These are phyloP conservation scores for Ptychochromis oligacanthus DNA, from an alignment of 2,113 vertebrate genomes.

Conservation along the genomic window DNA sequence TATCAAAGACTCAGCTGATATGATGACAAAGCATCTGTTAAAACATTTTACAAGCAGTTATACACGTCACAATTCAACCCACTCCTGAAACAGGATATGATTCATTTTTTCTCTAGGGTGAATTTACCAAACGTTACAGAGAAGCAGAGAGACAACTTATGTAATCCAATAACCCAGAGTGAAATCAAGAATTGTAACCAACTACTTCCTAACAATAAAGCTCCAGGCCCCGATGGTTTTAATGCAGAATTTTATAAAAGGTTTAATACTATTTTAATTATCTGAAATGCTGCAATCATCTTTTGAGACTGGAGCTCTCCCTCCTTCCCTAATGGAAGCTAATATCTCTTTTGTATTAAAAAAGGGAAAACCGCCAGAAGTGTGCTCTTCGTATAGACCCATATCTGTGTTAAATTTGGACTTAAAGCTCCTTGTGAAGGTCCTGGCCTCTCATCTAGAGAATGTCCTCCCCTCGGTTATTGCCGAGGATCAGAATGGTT, in stretches of 20 bases:
- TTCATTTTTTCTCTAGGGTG: not conserved
- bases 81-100: not conserved
- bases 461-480: no score
- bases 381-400: no score
- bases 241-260: constrained; percentile 2
- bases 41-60: not conserved
- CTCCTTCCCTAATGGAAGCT: not conserved
- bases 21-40: not conserved
- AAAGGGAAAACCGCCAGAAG: not conserved
- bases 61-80: not conserved
- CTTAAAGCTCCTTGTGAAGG: no score
- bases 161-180: no score
- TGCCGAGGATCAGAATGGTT: not conserved
- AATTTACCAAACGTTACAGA: not conserved
- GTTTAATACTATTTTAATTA: not conserved
- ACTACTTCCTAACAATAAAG: not conserved
- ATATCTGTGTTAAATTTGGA: no score
- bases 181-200: not conserved
- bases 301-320: not conserved
- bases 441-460: no score
- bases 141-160: not conserved
- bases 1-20: not conserved
- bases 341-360: not conserved
- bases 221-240: not conserved
- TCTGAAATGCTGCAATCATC: not conserved